Evolutionary conservation across 2,113 vertebrate genomes (phyloP).

Genomic region (Ptyas mucosa): DNA sequence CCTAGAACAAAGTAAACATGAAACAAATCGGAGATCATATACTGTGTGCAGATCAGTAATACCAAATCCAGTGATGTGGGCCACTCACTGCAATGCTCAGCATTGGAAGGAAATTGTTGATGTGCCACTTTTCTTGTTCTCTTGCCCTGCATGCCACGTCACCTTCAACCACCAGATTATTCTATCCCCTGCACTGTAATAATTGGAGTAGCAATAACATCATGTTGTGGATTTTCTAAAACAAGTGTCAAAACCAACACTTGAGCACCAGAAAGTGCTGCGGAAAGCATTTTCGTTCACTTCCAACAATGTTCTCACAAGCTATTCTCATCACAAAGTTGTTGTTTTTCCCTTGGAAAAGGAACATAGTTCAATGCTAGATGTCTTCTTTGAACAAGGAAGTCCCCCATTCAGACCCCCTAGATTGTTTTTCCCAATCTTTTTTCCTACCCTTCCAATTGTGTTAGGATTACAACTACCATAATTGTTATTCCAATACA

Average conservation of each 20-base stretch:
- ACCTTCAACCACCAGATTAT: neutral
- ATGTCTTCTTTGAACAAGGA: neutral
- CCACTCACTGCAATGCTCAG: neutral
- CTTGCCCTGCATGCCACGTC: neutral
- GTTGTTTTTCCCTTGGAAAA: neutral
- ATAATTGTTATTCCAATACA: neutral
- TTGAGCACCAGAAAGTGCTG: neutral
- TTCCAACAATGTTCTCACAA: neutral
- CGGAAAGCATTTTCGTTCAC: neutral
- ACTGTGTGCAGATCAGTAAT: neutral
- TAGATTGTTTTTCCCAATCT: neutral
- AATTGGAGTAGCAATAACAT: neutral
- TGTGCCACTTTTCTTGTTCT: neutral
- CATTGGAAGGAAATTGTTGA: neutral
- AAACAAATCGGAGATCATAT: neutral
- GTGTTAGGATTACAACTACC: neutral
- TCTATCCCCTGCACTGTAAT: neutral
- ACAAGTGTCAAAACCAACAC: neutral
- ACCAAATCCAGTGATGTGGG: neutral
- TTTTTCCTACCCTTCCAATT: neutral
- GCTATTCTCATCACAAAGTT: neutral
- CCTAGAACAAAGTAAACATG: neutral
- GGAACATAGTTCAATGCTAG: neutral
- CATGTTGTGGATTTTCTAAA: neutral
- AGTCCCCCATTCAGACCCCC: neutral